A percentile compares a stretch with the other conserved stretches of the same genome.
These are phyloP conservation scores for Homarus americanus DNA, from an alignment of 1,140 invertebrate genomes.

Conservation along the genomic window DNA sequence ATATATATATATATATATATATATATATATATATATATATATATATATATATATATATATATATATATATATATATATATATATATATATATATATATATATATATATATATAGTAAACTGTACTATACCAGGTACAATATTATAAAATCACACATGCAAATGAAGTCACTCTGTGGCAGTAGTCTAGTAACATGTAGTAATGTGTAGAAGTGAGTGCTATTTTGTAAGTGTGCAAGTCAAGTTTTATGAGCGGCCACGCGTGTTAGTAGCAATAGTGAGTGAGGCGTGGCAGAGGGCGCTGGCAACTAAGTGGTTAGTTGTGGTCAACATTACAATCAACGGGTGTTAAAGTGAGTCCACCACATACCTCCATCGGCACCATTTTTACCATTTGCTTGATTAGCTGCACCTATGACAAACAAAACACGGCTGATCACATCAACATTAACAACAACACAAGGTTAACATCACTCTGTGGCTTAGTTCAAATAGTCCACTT, in stretches of 20 bases:
- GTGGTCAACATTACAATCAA: slow-evolving; percentile 57
- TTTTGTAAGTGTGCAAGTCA: slow-evolving; percentile 11
- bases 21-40: slow-evolving; percentile 37
- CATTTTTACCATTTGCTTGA: slow-evolving; percentile 75
- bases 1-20: background rate
- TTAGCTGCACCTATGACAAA: slow-evolving; percentile 74
- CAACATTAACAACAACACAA: slow-evolving; percentile 62
- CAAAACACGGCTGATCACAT: slow-evolving; percentile 71
- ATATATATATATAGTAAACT: background rate
- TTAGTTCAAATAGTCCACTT: slow-evolving; percentile 35
- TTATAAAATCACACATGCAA: background rate
- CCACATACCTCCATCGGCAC: slow-evolving; percentile 75
- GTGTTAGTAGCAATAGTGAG: slow-evolving; percentile 51
- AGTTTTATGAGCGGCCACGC: background rate
- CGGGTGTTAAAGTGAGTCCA: slow-evolving; percentile 61
- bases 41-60: slow-evolving; percentile 29
- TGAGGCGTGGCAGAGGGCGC: slow-evolving; percentile 27
- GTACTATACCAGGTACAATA: too few species aligned
- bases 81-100: slow-evolving; percentile 3
- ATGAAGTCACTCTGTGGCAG: background rate
- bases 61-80: slow-evolving; percentile 43
- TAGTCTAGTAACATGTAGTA: background rate
- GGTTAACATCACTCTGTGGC: slow-evolving; percentile 52
- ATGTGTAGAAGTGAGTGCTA: background rate
- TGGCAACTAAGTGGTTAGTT: slow-evolving; percentile 60